Conservation (phyloP, 2,113 vertebrate genomes). For the Onychostruthus taczanowskii region DNA sequence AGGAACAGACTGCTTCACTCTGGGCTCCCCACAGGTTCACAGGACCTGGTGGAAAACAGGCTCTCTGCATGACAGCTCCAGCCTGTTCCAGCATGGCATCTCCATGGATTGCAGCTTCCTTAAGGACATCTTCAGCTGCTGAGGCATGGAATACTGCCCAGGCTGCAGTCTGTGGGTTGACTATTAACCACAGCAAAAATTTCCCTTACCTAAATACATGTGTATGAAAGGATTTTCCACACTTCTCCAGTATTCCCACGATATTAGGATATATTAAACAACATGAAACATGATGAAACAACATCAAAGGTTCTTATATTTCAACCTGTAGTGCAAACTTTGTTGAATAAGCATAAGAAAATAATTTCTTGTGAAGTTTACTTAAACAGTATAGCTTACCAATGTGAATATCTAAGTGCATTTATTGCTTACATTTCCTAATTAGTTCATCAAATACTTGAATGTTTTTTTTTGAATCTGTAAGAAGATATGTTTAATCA, state of each 20-base stretch:
- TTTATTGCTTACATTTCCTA: neutral
- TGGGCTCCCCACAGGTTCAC: too few relatives aligned
- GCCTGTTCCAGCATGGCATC: fast-evolving
- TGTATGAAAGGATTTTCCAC: neutral
- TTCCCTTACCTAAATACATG: neutral
- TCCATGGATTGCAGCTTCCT: neutral
- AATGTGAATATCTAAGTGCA: neutral
- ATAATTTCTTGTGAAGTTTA: neutral
- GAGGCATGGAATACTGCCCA: neutral
- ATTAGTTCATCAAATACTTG: neutral
- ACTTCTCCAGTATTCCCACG: neutral
- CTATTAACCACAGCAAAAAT: neutral
- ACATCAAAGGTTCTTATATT: neutral
- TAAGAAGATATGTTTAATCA: neutral
- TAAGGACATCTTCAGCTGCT: neutral
- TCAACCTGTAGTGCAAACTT: neutral
- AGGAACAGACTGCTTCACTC: neutral
- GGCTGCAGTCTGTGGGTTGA: neutral
- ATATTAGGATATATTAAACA: neutral
- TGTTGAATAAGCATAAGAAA: neutral
- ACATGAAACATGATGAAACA: neutral
- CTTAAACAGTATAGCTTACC: neutral
- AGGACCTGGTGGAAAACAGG: fast-evolving
- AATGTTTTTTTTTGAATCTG: neutral
- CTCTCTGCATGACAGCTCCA: neutral